phyloP scores from a whole-genome alignment of 2,888 invertebrate genomes.

The Mallateleia sp. region DNA sequence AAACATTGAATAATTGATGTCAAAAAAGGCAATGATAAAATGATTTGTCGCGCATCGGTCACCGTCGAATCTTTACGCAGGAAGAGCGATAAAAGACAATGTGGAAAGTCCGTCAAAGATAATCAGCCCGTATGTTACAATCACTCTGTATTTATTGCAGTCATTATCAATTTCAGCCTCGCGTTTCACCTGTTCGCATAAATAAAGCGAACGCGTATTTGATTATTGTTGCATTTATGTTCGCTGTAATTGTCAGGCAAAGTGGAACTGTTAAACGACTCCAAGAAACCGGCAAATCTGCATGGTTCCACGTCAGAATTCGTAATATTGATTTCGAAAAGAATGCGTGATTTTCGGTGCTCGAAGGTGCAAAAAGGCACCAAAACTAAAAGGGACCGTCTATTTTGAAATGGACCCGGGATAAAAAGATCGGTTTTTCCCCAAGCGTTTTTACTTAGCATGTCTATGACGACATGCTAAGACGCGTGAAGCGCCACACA shows the following conservation, averaged over 20 bases:
- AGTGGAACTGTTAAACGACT: slow-evolving; percentile 7
- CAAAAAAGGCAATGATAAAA: slow-evolving; percentile 39
- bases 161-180: slow-evolving; percentile 87
- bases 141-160: slow-evolving; percentile 89
- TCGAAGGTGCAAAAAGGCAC: slow-evolving; percentile 54
- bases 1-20: slow-evolving; percentile 15
- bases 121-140: slow-evolving; percentile 89
- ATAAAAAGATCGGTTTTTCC: slow-evolving; percentile 50
- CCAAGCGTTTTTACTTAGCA: not conserved
- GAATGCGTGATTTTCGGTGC: too few relatives aligned
- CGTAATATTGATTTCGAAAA: too few relatives aligned
- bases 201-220: slow-evolving; percentile 77
- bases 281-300: too few relatives aligned
- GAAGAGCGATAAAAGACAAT: slow-evolving; percentile 85
- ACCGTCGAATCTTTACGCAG: slow-evolving; percentile 69
- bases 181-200: slow-evolving; percentile 86
- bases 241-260: slow-evolving; percentile 34
- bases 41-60: slow-evolving; percentile 62
- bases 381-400: slow-evolving; percentile 14
- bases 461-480: slow-evolving; percentile 87
- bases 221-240: slow-evolving; percentile 72
- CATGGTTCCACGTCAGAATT: too few relatives aligned
- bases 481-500: slow-evolving; percentile 89
- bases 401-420: slow-evolving; percentile 44
- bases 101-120: slow-evolving; percentile 88